Conservation (phyloP, 1,140 invertebrate genomes). For the Aleiodes sp. region DNA sequence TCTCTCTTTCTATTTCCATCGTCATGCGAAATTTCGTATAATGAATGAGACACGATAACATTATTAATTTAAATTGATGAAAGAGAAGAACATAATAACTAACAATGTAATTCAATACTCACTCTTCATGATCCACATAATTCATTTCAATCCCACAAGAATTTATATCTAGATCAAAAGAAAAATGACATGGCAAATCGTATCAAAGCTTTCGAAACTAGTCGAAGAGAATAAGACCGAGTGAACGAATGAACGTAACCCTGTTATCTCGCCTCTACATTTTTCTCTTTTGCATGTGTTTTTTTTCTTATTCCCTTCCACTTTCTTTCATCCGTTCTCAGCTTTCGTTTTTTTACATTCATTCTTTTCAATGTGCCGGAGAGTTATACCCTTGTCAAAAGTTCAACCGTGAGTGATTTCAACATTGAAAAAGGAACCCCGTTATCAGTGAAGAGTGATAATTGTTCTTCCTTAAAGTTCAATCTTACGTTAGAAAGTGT, state of each 20-base stretch:
- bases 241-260: too few species aligned
- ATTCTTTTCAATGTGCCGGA: not conserved
- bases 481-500: too few species aligned
- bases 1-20: too few species aligned
- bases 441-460: slow-evolving; percentile 16
- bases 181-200: not conserved
- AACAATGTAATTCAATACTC: not conserved
- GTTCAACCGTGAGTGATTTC: not conserved
- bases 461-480: too few species aligned
- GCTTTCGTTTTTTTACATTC: not conserved
- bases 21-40: too few species aligned
- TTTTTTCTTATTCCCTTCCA: too few species aligned
- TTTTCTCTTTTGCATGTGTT: not conserved
- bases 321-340: not conserved
- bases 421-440: not conserved
- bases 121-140: not conserved
- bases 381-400: not conserved
- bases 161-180: not conserved
- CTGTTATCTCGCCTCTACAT: not conserved
- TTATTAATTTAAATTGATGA: too few species aligned
- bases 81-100: not conserved
- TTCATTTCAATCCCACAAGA: not conserved
- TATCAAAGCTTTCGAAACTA: not conserved
- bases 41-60: too few species aligned
- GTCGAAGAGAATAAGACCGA: not conserved